Evolutionary conservation across 2,797 vertebrate genomes (phyloP).

Genomic region (Simalia tracyae): DNA sequence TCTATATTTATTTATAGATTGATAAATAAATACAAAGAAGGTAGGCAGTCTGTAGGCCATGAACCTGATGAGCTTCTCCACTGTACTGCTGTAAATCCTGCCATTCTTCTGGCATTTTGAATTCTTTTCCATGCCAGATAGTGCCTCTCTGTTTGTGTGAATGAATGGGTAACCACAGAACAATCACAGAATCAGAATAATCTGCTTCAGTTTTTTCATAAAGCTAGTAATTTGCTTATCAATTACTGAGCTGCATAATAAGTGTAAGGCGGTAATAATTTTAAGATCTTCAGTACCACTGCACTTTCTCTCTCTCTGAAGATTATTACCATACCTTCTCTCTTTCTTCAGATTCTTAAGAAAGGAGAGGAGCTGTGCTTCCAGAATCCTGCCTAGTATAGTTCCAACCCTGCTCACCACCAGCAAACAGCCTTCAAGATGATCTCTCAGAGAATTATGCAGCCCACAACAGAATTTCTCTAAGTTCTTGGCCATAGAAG

Average conservation of each 20-base stretch:
- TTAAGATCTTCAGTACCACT: neutral
- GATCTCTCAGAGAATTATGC: neutral
- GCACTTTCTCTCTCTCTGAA: neutral
- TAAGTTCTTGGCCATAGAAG: neutral
- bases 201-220: neutral
- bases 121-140: neutral
- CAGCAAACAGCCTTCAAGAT: neutral
- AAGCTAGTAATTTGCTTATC: neutral
- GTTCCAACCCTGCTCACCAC: neutral
- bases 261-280: neutral
- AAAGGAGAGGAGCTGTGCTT: neutral
- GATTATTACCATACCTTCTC: neutral
- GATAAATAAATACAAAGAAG: neutral
- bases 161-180: neutral
- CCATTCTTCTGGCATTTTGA: neutral
- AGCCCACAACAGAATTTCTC: neutral
- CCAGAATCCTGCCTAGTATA: no score
- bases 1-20: no score
- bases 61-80: neutral
- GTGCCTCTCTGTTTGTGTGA: neutral
- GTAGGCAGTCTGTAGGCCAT: neutral
- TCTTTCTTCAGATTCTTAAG: neutral
- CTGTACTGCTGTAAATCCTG: neutral
- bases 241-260: neutral
- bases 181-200: neutral